Evolutionary conservation across 2,797 vertebrate genomes (phyloP).

Genomic region (Muraenolepis orangiensis): DNA sequence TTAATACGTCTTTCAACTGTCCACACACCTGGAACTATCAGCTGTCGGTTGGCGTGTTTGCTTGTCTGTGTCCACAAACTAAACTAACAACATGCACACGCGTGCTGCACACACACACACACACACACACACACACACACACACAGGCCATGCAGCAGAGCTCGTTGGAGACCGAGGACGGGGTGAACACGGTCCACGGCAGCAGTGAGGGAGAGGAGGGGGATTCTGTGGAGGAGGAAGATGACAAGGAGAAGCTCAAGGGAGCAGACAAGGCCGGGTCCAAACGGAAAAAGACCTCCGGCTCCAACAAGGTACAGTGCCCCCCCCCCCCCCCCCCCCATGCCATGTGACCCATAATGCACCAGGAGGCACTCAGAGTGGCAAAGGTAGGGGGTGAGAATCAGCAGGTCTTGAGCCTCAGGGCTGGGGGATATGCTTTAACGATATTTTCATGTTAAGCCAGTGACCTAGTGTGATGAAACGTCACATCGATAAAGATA

Average conservation of each 20-base stretch:
- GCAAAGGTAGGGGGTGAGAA: not conserved
- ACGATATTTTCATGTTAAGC: not conserved
- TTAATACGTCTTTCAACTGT: not conserved
- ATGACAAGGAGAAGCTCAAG: slow-evolving; percentile 84
- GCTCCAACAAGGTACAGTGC: slow-evolving; percentile 85
- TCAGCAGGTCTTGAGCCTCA: not conserved
- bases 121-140: not conserved
- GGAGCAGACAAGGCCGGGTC: slow-evolving; percentile 83
- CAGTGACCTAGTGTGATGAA: not conserved
- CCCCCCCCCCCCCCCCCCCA: not conserved
- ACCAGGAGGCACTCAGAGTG: not conserved
- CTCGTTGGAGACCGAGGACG: slow-evolving; percentile 92
- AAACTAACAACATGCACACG: not conserved
- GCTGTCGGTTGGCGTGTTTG: not conserved
- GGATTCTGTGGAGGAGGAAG: slow-evolving; percentile 82
- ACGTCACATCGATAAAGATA: not conserved
- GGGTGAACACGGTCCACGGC: slow-evolving; percentile 84
- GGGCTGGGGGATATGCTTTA: not conserved
- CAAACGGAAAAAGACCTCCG: slow-evolving; percentile 88
- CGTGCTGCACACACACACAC: slow-evolving; percentile 3
- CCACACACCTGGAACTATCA: not conserved
- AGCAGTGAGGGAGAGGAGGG: slow-evolving; percentile 90
- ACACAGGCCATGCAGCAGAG: slow-evolving; percentile 87
- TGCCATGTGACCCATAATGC: not conserved
- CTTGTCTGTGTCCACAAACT: not conserved